phyloP scores from a whole-genome alignment of 1,140 invertebrate genomes.

The Drosophila yakuba region DNA sequence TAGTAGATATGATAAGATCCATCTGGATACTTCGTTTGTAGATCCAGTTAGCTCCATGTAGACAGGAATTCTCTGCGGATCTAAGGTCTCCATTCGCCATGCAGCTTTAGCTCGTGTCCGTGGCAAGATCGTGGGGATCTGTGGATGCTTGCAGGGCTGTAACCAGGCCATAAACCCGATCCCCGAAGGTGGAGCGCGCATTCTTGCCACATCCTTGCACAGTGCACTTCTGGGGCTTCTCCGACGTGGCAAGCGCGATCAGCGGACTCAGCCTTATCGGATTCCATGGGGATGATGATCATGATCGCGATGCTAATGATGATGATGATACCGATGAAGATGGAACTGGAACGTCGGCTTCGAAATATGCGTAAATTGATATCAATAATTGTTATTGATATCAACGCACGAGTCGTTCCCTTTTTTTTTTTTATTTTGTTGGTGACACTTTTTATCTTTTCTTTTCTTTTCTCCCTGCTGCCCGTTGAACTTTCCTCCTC shows the following conservation, averaged over 20 bases:
- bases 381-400: conserved; percentile 79
- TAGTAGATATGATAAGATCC: too few relatives aligned
- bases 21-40: too few relatives aligned
- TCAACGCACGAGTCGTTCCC: conserved; percentile 66
- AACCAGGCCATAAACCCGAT: conserved; percentile 16
- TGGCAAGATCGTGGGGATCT: not conserved
- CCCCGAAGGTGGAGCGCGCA: conserved; percentile 33
- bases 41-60: too few relatives aligned
- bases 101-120: conserved; percentile 35
- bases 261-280: conserved; percentile 9
- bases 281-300: conserved; percentile 14
- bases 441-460: not conserved
- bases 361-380: conserved; percentile 62
- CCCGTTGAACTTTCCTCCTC: conserved; percentile 27
- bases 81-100: too few relatives aligned
- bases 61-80: too few relatives aligned
- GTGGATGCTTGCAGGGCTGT: not conserved
- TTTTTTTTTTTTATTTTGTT: not conserved
- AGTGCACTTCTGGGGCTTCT: conserved; percentile 51
- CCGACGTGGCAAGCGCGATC: conserved; percentile 34
- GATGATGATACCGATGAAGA: conserved; percentile 23
- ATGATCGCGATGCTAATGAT: conserved; percentile 30
- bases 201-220: conserved; percentile 55
- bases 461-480: too few relatives aligned
- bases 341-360: conserved; percentile 16